Percentiles rank a stretch among this genome's conserved stretches.
Evolutionary conservation across 30 jellyfish, hydroid and myxozoan genomes (phyloP).

Genomic region (Hydractinia symbiolongicarpus): DNA sequence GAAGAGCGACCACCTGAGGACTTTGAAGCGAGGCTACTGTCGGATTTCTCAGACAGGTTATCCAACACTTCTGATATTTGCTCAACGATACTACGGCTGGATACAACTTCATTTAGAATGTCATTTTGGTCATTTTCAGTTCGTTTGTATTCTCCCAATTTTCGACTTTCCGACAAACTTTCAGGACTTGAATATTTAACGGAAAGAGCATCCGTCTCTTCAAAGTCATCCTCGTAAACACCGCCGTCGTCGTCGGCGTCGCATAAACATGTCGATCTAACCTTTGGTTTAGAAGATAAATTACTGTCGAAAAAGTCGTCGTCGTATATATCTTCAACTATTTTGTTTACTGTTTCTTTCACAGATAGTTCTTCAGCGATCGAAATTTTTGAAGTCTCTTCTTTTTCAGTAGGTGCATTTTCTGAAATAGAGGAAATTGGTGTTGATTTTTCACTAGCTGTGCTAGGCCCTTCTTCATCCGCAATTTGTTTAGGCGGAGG

Average conservation of each 20-base stretch:
- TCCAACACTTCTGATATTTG: background rate
- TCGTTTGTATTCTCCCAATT: no score
- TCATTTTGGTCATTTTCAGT: no score
- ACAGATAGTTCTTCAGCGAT: slow-evolving; percentile 7
- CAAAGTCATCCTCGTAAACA: background rate
- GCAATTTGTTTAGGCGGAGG: no score
- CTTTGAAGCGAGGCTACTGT: background rate
- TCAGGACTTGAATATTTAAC: slow-evolving; percentile 2
- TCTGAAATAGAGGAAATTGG: background rate
- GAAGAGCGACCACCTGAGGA: background rate
- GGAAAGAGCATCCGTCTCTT: background rate
- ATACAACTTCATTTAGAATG: background rate
- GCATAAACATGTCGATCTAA: background rate
- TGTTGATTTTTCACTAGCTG: background rate
- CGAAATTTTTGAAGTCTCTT: background rate
- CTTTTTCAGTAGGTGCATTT: background rate
- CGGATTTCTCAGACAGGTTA: background rate
- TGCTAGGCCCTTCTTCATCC: background rate
- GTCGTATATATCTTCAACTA: slow-evolving; percentile 32
- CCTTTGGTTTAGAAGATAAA: background rate
- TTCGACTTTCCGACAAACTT: background rate
- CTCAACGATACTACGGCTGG: background rate
- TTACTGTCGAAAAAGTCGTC: slow-evolving; percentile 77
- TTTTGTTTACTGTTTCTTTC: background rate
- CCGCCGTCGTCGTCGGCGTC: background rate